phyloP scores from a whole-genome alignment of 2,797 vertebrate species.

The Eidolon dupreanum region DNA sequence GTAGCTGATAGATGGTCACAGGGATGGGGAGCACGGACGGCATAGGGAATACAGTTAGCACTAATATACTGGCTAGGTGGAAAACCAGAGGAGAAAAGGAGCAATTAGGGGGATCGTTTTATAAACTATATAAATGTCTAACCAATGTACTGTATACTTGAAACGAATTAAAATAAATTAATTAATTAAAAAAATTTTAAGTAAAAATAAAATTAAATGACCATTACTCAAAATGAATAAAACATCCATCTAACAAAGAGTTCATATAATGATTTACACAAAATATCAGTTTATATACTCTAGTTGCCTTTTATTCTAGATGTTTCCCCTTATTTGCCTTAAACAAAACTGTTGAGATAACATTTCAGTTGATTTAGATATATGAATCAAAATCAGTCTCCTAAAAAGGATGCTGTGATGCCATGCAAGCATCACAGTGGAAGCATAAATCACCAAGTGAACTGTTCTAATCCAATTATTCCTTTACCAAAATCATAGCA shows the following conservation, averaged over 20 bases:
- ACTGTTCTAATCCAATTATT: not conserved
- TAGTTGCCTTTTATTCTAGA: not conserved
- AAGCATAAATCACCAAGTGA: not conserved
- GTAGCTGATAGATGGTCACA: too few species aligned
- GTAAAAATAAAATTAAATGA: not conserved
- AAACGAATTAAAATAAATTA: too few species aligned
- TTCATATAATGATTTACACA: not conserved
- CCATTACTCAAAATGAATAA: not conserved
- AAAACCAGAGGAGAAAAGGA: too few species aligned
- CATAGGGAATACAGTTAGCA: too few species aligned
- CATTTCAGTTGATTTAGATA: not conserved
- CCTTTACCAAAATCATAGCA: not conserved
- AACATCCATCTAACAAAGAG: not conserved
- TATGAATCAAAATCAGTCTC: not conserved
- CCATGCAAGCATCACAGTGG: not conserved
- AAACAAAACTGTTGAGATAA: not conserved
- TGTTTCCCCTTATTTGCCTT: not conserved
- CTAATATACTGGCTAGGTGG: too few species aligned
- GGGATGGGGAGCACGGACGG: too few species aligned
- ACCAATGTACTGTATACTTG: too few species aligned
- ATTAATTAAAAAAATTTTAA: too few species aligned
- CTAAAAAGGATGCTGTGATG: not conserved
- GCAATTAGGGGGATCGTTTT: too few species aligned
- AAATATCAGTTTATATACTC: not conserved
- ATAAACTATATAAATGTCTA: too few species aligned